These are phyloP conservation scores for Nasua narica DNA, from an alignment of 2,797 vertebrate genomes.

Conservation along the genomic window DNA sequence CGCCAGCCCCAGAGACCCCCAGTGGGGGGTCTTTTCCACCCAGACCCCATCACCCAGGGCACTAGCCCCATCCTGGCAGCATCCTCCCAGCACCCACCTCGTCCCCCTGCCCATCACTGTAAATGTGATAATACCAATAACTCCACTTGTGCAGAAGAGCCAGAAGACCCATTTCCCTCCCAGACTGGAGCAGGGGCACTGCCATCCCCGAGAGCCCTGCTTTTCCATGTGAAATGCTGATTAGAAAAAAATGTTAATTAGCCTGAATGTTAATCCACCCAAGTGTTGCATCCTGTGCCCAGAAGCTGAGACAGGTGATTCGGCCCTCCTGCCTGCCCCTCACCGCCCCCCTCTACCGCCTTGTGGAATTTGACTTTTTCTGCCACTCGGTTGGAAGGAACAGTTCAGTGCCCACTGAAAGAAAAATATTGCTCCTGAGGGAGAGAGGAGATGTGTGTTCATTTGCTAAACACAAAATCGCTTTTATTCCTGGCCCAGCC, in stretches of 20 bases:
- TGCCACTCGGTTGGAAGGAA: background rate
- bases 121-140: background rate
- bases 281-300: background rate
- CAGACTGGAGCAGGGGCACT: background rate
- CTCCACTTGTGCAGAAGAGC: background rate
- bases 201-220: background rate
- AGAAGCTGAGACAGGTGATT: background rate
- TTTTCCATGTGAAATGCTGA: background rate
- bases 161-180: background rate
- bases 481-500: background rate
- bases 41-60: background rate
- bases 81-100: background rate
- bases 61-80: background rate
- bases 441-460: background rate
- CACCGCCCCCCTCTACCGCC: background rate
- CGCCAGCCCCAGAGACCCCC: fast-evolving
- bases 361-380: background rate
- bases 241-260: constrained; percentile 50
- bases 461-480: background rate
- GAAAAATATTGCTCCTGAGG: background rate
- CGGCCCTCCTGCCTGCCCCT: background rate
- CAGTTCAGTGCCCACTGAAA: background rate
- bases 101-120: background rate
- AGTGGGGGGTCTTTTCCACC: fast-evolving
- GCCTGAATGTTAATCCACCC: background rate